phyloP scores from a whole-genome alignment of 2,113 vertebrate species.

The Asarcornis scutulata region DNA sequence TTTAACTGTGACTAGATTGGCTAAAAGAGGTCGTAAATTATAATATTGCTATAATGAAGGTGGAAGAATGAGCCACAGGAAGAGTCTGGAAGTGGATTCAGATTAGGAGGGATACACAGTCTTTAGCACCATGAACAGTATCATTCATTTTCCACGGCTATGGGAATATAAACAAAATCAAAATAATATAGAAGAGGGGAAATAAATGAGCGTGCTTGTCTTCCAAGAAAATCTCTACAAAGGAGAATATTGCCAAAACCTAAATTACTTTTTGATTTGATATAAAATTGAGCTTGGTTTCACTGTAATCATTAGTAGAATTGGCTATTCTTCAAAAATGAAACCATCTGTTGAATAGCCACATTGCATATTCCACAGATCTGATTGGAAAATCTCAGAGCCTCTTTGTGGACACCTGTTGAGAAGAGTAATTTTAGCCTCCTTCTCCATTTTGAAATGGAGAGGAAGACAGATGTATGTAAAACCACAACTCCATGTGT shows the following conservation, averaged over 20 bases:
- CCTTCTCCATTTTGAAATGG: constrained; percentile 57
- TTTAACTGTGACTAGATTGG: background rate
- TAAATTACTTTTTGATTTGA: background rate
- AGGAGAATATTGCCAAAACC: background rate
- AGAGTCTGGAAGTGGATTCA: background rate
- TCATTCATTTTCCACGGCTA: background rate
- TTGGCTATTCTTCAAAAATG: constrained; percentile 34
- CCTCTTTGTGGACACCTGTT: constrained; percentile 56
- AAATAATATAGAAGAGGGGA: background rate
- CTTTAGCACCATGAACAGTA: background rate
- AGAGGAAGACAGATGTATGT: constrained; percentile 45
- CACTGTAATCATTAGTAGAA: constrained; percentile 14
- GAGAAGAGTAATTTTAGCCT: constrained; percentile 63
- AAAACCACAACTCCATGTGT: constrained; percentile 11
- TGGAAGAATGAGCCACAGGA: background rate
- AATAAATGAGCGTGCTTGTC: background rate
- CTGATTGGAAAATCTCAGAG: constrained; percentile 61
- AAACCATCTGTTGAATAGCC: constrained; percentile 56
- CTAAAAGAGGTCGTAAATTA: background rate
- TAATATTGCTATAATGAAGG: background rate
- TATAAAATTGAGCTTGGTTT: constrained; percentile 31
- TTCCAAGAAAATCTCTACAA: background rate
- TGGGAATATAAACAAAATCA: constrained; percentile 4
- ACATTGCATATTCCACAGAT: constrained; percentile 61
- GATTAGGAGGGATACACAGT: background rate